Conservation (phyloP, 2,113 vertebrate species). For the Connochaetes taurinus region DNA sequence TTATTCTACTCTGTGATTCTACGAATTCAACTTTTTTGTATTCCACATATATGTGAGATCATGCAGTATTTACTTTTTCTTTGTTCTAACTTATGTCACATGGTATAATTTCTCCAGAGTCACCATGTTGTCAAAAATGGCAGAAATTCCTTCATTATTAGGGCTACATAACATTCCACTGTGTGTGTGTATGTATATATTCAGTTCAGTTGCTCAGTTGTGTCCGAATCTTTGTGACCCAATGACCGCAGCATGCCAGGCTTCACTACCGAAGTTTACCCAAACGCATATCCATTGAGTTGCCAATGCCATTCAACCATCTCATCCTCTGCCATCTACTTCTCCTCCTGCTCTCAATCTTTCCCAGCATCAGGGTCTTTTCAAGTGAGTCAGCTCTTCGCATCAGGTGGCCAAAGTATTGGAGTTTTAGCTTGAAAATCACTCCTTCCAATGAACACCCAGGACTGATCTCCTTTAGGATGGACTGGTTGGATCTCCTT, state of each 20-base stretch:
- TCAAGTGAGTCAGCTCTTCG: accelerated
- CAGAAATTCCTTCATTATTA: not conserved
- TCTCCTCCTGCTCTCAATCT: not conserved
- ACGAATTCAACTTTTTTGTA: not conserved
- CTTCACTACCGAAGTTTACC: accelerated
- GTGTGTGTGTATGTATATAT: not conserved
- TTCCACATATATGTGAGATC: not conserved
- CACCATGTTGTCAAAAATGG: not conserved
- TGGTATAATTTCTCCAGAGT: not conserved
- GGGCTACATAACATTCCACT: not conserved
- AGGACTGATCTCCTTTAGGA: not conserved
- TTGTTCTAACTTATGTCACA: not conserved
- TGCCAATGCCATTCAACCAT: not conserved
- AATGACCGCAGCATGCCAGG: not conserved
- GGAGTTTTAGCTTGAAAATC: not conserved
- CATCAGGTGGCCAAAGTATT: not conserved
- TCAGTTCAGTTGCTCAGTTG: not conserved
- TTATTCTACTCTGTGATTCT: not conserved
- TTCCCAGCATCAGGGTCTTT: not conserved
- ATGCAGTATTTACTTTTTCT: not conserved
- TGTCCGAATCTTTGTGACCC: not conserved
- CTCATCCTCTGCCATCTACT: not conserved
- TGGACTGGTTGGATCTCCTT: not conserved
- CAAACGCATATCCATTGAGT: not conserved
- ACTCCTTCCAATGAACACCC: not conserved